phyloP scores from a whole-genome alignment of 2,797 vertebrate species.

The Lithobates sylvaticus region DNA sequence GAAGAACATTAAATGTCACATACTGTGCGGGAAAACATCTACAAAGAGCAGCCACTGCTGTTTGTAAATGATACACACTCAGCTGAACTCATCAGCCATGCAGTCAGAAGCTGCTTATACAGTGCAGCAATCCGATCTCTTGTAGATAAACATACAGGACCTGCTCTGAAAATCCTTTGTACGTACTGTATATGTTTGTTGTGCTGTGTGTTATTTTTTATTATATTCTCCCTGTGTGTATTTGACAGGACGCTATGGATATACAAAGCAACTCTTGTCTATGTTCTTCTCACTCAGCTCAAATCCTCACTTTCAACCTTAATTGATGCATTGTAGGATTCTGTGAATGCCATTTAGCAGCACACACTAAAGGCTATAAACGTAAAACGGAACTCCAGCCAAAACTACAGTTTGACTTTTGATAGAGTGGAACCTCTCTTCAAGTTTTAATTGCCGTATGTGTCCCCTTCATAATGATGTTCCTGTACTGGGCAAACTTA shows the following conservation, averaged over 20 bases:
- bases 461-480: too few species aligned
- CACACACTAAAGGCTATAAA: neutral
- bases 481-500: too few species aligned
- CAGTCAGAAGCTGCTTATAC: conserved; percentile 32
- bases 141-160: conserved; percentile 30
- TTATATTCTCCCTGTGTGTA: neutral
- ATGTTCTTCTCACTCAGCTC: neutral
- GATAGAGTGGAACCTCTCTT: neutral
- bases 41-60: conserved; percentile 9
- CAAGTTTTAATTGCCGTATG: neutral
- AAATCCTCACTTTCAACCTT: neutral
- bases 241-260: neutral
- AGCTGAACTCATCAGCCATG: conserved; percentile 19
- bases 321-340: neutral
- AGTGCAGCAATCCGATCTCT: conserved; percentile 14
- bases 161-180: neutral
- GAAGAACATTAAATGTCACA: conserved; percentile 24
- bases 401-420: neutral
- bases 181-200: neutral
- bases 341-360: neutral
- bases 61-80: conserved; percentile 29
- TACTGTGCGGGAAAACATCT: conserved; percentile 20
- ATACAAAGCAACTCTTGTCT: neutral
- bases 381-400: neutral
- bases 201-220: neutral